Base-by-base conservation (phyloP, 2,888 invertebrate genomes). In the Amiota communis region DNA sequence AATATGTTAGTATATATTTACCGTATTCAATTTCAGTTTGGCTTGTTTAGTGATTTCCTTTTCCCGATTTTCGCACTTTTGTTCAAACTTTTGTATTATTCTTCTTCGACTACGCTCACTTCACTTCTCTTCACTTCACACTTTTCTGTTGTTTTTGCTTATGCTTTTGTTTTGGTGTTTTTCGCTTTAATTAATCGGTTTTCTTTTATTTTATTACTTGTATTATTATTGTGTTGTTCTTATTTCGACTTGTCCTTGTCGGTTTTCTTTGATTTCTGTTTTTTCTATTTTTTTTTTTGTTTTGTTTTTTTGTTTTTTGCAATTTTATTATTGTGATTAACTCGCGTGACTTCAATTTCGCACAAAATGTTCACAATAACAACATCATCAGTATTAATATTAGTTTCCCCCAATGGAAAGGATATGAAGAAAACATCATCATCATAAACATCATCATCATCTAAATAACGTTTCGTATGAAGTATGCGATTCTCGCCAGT, bases 21-120 rank as follows among this genome's bases (percentile, higher is more conserved):
- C 56, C 36, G 36, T 53, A 23, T 67, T 67, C n/a, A 53, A 53
- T 59, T 59, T 20, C 20, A 59, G 12, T 53, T n/a, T 53, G 12
- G 53, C 13, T 53, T 53, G 1, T 53, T 53, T 53, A 53, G 12
- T 53, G 12, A 20, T 23, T 59, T 20, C 20, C 20, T 6, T 59
- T 59, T 15, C 10, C 20, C 12, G 15, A n/a, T 53, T 4, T 53
- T 53, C 20, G 59, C 59, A 11, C 59, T 13, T 59, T 17, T 59
- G 36, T 59, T 59, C 17, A 15, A 11, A 17, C 17, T 59, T 59
- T 17, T 59, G n/a, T 59, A 2, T 20, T 59, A 8, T 20, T 20
- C 8, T 20, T 20, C 20, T 59, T 59, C 8, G 8, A 9, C 11
- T 15, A 53, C 59, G 17, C 59, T 59, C 17, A 1, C 17, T n/a